These are phyloP conservation scores for Asbolus verrucosus DNA, from an alignment of 1,140 invertebrate species.

Conservation along the genomic window DNA sequence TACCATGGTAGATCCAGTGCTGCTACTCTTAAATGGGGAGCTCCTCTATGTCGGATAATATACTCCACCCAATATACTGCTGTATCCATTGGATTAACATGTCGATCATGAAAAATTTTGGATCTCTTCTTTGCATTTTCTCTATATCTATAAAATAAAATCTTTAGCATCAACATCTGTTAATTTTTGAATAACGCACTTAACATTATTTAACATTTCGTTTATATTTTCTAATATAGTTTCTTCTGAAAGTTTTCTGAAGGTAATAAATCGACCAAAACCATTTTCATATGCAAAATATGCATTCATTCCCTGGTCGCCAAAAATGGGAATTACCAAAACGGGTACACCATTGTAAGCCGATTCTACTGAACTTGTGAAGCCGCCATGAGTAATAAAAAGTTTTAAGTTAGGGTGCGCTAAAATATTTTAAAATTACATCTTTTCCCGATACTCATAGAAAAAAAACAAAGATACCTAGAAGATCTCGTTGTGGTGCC, in stretches of 20 bases:
- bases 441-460: too few species aligned
- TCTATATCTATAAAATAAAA: conserved; percentile 49
- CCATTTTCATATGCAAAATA: conserved; percentile 53
- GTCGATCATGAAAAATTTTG: conserved; percentile 68
- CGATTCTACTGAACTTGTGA: conserved; percentile 61
- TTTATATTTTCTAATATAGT: conserved; percentile 27
- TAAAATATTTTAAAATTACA: conserved; percentile 37
- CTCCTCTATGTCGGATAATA: conserved; percentile 75
- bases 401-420: conserved; percentile 55
- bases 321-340: conserved; percentile 62
- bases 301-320: conserved; percentile 56
- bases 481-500: conserved; percentile 78
- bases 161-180: conserved; percentile 1
- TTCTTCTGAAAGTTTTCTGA: conserved; percentile 37
- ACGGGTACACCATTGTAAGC: conserved; percentile 67
- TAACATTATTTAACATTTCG: conserved; percentile 44
- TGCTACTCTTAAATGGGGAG: conserved; percentile 71
- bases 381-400: conserved; percentile 52
- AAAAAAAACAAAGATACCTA: conserved; percentile 68
- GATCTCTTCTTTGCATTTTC: conserved; percentile 67
- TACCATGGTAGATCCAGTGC: conserved; percentile 71
- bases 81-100: conserved; percentile 69
- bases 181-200: conserved; percentile 43
- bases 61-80: conserved; percentile 80
- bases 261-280: conserved; percentile 33